phyloP scores from a whole-genome alignment of 2,888 invertebrate genomes.

The Polyploca ridens region DNA sequence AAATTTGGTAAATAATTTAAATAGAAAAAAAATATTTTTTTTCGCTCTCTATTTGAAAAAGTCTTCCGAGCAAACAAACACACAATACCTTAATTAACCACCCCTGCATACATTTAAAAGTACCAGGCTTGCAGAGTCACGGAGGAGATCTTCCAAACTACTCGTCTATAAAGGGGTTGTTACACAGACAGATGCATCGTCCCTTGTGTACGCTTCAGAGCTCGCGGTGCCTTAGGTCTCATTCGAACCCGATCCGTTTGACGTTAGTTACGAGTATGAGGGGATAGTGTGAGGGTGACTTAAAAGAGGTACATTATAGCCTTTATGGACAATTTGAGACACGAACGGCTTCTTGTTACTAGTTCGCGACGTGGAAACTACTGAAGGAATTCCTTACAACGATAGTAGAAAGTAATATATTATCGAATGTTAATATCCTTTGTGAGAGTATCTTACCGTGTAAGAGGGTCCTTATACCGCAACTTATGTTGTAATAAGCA shows the following conservation, averaged over 20 bases:
- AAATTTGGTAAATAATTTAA: background rate
- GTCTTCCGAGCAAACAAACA: background rate
- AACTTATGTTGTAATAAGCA: constrained; percentile 1
- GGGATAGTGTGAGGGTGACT: constrained; percentile 51
- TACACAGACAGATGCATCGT: constrained; percentile 45
- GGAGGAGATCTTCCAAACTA: constrained; percentile 21
- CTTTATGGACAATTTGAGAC: constrained; percentile 61
- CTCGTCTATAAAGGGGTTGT: constrained; percentile 32
- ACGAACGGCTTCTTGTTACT: constrained; percentile 1
- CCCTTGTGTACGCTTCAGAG: constrained; percentile 27
- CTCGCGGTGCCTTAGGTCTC: constrained; percentile 35
- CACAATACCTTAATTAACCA: background rate
- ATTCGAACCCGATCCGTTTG: constrained; percentile 50
- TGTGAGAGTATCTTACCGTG: constrained; percentile 3
- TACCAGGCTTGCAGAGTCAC: constrained; percentile 6
- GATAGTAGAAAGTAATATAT: constrained; percentile 5
- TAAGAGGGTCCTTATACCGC: background rate
- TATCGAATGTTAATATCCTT: background rate
- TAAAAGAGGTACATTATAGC: constrained; percentile 44
- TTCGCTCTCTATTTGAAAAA: background rate
- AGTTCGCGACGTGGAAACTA: constrained; percentile 8
- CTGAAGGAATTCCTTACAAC: constrained; percentile 6
- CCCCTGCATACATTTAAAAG: background rate
- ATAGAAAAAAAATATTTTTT: too few relatives aligned
- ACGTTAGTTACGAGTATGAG: constrained; percentile 63